Evolutionary conservation across 2,797 vertebrate species (phyloP), one percentile per base, ranked within the genome.

Genomic region (Rousettus madagascariensis): DNA sequence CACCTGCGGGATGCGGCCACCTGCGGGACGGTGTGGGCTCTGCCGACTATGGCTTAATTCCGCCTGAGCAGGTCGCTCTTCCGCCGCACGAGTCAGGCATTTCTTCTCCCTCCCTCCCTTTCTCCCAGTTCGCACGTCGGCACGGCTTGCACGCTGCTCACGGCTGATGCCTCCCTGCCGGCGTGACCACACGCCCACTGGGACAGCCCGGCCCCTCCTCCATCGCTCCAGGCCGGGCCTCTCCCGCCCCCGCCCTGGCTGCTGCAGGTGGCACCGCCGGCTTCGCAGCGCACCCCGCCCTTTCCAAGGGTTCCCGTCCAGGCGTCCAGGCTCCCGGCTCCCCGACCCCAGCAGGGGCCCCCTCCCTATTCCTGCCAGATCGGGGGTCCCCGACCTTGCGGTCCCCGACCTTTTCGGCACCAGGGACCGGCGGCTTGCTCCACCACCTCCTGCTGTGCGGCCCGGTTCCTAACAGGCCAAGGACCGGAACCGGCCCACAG

Each of bases 201-300:
- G 17, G 41, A 71, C 61, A 5, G 5, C 20, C 41, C 30, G 2
- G 0, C 55, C 55, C 55, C 55, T n/a, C 59, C 22, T 33, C 66
- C 15, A 1, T 28, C 5, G 20, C 84, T 59, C 26, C 49, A 24
- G 30, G 2, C 12, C 30, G 33, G 71, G 28, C 41, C 43, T 51
- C 66, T 41, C 8, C 7, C 1, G 16, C 43, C 4, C 26, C 66
- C 57, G 2, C 26, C 26, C 2, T 24, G 12, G 12, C 19, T 30
- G 0, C 59, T 0, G 17, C 8, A 2, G 43, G 0, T 1, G 30
- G 43, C 55, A 6, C 57, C 6, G 8, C 10, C 26, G 1, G 30
- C 59, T 36, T 59, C 38, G 5, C 1, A 6, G 2, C 41, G 30
- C 38, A 12, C 24, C 30, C 63, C 6, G 28, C 12, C 28, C 43